Evolutionary conservation across 1,140 invertebrate genomes (phyloP).

Genomic region (Venustaconcha ellipsiformis): DNA sequence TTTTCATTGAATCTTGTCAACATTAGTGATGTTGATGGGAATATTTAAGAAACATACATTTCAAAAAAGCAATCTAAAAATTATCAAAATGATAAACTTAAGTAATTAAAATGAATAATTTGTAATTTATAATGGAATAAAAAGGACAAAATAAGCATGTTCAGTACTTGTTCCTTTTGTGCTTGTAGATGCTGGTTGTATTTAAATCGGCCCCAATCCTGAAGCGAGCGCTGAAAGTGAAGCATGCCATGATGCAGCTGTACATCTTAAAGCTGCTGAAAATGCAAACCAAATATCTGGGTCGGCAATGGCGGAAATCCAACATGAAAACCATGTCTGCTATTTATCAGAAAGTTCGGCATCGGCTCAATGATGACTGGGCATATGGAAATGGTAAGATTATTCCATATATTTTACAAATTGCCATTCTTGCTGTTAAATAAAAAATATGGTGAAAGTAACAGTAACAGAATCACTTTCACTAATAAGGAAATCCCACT

Average conservation of each 20-base stretch:
- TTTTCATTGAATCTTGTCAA: no score
- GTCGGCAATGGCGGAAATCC: constrained; percentile 97
- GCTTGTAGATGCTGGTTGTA: constrained; percentile 91
- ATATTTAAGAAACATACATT: no score
- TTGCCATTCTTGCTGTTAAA: neutral
- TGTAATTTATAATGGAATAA: no score
- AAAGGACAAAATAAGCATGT: no score
- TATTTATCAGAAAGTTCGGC: constrained; percentile 94
- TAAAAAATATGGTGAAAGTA: neutral
- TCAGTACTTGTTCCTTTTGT: neutral
- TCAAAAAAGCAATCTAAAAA: no score
- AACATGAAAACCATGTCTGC: constrained; percentile 99
- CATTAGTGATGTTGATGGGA: no score
- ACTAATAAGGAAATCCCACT: no score
- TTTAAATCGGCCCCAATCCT: constrained; percentile 99
- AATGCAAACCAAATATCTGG: constrained; percentile 99
- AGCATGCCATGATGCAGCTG: constrained; percentile 97
- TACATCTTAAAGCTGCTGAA: constrained; percentile 98
- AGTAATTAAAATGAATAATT: no score
- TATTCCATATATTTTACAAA: neutral
- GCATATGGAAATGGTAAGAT: constrained; percentile 93
- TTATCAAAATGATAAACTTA: no score
- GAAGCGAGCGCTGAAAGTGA: constrained; percentile 91
- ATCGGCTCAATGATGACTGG: constrained; percentile 98
- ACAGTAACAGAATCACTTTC: no score